A percentile compares a stretch with the other conserved stretches of the same genome.
Conservation (phyloP, 2,888 invertebrate species). For the Nephrotoma appendiculata region DNA sequence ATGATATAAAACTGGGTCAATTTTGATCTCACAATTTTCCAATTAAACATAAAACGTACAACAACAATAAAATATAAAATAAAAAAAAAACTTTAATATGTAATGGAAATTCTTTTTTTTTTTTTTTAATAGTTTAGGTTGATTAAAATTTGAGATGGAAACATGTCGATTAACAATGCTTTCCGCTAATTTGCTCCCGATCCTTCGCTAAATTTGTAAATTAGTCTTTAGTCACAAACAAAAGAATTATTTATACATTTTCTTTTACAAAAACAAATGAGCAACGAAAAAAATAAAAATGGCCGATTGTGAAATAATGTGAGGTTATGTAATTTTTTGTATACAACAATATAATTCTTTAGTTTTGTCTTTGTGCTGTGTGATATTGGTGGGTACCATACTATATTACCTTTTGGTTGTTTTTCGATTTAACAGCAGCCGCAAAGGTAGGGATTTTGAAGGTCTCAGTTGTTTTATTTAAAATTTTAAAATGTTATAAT, state of each 20-base stretch:
- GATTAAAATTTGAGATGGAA: neutral
- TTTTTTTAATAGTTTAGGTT: neutral
- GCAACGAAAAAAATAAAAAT: neutral
- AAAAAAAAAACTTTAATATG: neutral
- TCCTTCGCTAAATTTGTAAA: neutral
- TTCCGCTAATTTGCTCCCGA: neutral
- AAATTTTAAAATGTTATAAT: neutral
- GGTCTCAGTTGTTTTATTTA: neutral
- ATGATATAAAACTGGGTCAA: neutral
- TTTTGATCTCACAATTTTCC: conserved; percentile 4
- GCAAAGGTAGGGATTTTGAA: neutral
- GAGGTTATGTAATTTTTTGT: neutral
- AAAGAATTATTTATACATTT: neutral
- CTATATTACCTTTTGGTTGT: neutral
- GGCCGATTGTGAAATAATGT: neutral
- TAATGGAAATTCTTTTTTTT: neutral
- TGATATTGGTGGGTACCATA: neutral
- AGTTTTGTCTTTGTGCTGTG: neutral
- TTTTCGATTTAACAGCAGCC: neutral
- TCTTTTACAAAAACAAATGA: neutral
- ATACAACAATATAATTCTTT: neutral
- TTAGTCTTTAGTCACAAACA: neutral
- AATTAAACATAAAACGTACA: neutral
- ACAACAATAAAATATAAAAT: neutral
- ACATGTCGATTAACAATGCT: neutral